Percentiles rank a stretch among this genome's conserved stretches.
phyloP scores from a whole-genome alignment of 2,888 invertebrate genomes.

The Metallyticus violacea region DNA sequence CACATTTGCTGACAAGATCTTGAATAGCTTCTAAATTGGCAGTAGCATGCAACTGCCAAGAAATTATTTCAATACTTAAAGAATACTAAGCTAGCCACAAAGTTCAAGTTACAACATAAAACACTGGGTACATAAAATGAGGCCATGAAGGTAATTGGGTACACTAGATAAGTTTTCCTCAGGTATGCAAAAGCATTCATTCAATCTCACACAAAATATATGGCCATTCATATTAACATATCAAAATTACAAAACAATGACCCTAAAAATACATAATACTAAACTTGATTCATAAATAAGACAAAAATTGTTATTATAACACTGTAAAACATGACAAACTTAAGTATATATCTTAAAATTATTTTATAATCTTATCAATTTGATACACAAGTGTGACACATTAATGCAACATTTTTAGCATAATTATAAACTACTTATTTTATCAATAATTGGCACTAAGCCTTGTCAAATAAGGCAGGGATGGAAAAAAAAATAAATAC shows the following conservation, averaged over 20 bases:
- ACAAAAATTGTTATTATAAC: constrained; percentile 25
- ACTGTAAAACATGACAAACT: constrained; percentile 25
- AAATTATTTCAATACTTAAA: constrained; percentile 20
- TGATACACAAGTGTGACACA: constrained; percentile 32
- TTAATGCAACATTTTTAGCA: constrained; percentile 25
- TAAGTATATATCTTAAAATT: constrained; percentile 32
- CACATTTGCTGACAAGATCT: constrained; percentile 1
- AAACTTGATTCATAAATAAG: constrained; percentile 4
- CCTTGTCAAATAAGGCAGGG: constrained; percentile 31
- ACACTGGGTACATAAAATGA: constrained; percentile 25
- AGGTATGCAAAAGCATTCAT: not conserved
- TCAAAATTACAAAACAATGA: not conserved
- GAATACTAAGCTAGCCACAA: constrained; percentile 23
- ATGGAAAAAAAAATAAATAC: constrained; percentile 27
- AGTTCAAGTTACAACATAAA: constrained; percentile 27
- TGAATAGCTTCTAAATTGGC: not conserved
- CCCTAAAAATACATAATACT: not conserved
- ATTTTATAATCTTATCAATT: constrained; percentile 29
- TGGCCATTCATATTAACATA: not conserved
- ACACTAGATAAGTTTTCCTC: not conserved
- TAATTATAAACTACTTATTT: constrained; percentile 24
- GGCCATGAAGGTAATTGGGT: constrained; percentile 18
- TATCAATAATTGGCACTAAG: constrained; percentile 31
- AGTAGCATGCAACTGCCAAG: constrained; percentile 7
- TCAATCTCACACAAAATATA: not conserved